phyloP scores from a whole-genome alignment of 2,113 vertebrate species.

The Chaetodon auriga region DNA sequence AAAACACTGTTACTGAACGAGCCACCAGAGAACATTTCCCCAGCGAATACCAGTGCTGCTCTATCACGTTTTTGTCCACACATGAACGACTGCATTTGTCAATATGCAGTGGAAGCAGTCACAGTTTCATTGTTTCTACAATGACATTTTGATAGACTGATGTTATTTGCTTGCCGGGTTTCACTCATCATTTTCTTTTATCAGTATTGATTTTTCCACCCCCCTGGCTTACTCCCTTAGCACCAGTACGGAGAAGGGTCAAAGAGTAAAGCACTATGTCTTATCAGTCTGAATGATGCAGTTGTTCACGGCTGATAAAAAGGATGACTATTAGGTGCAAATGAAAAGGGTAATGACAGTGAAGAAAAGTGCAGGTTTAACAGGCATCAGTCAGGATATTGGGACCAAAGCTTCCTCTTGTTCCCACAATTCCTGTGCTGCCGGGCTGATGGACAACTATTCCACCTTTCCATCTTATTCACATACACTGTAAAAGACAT shows the following conservation, averaged over 20 bases:
- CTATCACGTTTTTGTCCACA: constrained; percentile 54
- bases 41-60: constrained; percentile 29
- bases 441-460: constrained; percentile 6
- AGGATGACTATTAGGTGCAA: constrained; percentile 9
- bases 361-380: constrained; percentile 21
- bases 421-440: not conserved
- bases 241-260: constrained; percentile 50
- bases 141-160: constrained; percentile 71
- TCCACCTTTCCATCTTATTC: constrained; percentile 5
- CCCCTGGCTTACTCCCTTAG: not conserved
- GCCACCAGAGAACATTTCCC: constrained; percentile 46
- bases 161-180: constrained; percentile 66
- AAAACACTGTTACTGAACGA: constrained; percentile 43
- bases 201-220: constrained; percentile 64
- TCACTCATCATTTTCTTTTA: constrained; percentile 65
- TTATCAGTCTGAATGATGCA: constrained; percentile 24
- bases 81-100: constrained; percentile 50
- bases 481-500: not conserved
- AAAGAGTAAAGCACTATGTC: constrained; percentile 41
- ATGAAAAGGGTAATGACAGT: constrained; percentile 31
- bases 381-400: not conserved
- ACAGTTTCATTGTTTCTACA: constrained; percentile 53
- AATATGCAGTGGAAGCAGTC: constrained; percentile 56
- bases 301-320: constrained; percentile 30
- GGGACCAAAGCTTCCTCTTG: not conserved